Percentiles rank a stretch among this genome's conserved stretches.
These are phyloP conservation scores for Crotalus viridis DNA, from an alignment of 2,113 vertebrate species.

Conservation along the genomic window DNA sequence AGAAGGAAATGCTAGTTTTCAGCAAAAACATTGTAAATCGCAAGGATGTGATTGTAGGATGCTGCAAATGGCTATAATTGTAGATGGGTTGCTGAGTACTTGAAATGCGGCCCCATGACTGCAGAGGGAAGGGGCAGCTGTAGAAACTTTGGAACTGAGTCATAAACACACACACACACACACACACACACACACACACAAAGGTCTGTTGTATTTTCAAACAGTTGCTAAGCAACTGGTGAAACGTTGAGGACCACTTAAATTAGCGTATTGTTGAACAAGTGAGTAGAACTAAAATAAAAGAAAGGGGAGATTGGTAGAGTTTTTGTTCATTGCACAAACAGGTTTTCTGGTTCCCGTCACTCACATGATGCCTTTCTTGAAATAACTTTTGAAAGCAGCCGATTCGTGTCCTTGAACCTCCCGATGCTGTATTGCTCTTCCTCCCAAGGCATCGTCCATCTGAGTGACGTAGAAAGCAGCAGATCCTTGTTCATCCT, in stretches of 20 bases:
- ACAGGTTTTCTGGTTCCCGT: fast-evolving
- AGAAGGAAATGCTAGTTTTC: neutral
- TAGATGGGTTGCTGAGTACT: neutral
- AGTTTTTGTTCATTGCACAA: neutral
- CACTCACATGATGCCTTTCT: conserved; percentile 85
- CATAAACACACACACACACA: neutral
- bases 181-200: fast-evolving
- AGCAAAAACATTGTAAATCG: neutral
- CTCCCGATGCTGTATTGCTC: conserved; percentile 83
- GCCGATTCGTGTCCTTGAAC: conserved; percentile 80
- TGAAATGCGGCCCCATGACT: neutral
- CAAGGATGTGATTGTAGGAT: neutral
- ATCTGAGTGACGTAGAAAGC: conserved; percentile 82
- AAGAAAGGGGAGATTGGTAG: neutral
- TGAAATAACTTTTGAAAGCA: conserved; percentile 87
- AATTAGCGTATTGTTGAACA: neutral
- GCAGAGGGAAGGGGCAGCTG: neutral
- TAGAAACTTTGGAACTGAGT: neutral
- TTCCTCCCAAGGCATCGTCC: conserved; percentile 75
- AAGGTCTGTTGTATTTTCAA: neutral
- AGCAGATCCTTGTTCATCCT: conserved; percentile 83
- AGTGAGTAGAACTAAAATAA: neutral
- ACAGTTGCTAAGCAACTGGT: neutral
- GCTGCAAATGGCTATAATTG: neutral
- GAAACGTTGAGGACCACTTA: neutral